phyloP scores from a whole-genome alignment of 2,113 vertebrate genomes.

The Formicarius rufipectus region DNA sequence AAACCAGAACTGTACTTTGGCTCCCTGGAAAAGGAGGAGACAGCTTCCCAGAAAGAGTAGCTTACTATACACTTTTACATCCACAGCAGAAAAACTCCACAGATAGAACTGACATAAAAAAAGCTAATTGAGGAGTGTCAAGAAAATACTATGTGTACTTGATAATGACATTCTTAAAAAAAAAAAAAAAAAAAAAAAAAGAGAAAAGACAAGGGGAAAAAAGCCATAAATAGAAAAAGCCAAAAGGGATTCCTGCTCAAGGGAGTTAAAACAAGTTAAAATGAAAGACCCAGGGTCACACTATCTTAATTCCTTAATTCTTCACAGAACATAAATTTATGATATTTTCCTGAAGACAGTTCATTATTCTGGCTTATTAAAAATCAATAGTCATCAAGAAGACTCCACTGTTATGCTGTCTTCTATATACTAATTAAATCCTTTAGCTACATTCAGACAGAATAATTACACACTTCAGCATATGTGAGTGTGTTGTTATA shows the following conservation, averaged over 20 bases:
- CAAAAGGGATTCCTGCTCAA: rapidly evolving
- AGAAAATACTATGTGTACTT: background rate
- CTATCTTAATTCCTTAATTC: background rate
- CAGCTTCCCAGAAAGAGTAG: background rate
- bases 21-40: background rate
- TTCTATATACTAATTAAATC: constrained; percentile 11
- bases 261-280: background rate
- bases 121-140: background rate
- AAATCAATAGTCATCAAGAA: constrained; percentile 18
- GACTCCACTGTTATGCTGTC: background rate
- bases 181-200: background rate
- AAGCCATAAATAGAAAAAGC: background rate
- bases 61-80: background rate
- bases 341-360: background rate
- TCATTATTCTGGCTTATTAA: constrained; percentile 27
- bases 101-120: background rate
- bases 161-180: background rate
- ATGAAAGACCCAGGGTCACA: background rate
- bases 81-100: background rate
- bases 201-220: background rate
- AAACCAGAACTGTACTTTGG: background rate
- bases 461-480: background rate
- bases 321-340: constrained; percentile 3
- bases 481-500: background rate
- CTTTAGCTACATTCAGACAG: background rate